phyloP scores from a whole-genome alignment of 2,113 vertebrate species.

The Mustela lutreola region DNA sequence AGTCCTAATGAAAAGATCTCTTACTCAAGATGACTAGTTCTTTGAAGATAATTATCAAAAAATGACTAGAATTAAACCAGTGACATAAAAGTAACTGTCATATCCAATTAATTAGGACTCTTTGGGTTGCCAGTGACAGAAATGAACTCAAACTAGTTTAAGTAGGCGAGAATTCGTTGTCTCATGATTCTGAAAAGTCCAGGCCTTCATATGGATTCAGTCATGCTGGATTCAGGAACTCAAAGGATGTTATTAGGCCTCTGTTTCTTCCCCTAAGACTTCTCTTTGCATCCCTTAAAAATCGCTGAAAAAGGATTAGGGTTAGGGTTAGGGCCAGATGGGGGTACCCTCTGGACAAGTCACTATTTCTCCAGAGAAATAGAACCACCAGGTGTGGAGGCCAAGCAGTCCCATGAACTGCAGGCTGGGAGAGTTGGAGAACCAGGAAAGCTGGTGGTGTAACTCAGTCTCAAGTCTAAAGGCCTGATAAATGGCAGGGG shows the following conservation, averaged over 20 bases:
- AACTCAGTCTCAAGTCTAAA: background rate
- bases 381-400: background rate
- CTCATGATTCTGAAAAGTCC: background rate
- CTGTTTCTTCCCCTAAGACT: background rate
- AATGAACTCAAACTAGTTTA: background rate
- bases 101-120: background rate
- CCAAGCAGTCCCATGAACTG: background rate
- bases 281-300: background rate
- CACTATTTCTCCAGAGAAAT: background rate
- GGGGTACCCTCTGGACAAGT: background rate
- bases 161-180: background rate
- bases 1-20: background rate
- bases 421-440: background rate
- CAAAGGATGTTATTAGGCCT: background rate
- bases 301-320: background rate
- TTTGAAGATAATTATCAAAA: background rate
- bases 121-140: background rate
- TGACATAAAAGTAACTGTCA: background rate
- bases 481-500: background rate
- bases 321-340: background rate
- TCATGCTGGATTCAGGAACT: background rate
- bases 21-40: background rate
- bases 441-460: background rate
- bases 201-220: background rate
- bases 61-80: background rate